Conservation (phyloP, 1,140 invertebrate genomes). For the Drosophila persimilis region DNA sequence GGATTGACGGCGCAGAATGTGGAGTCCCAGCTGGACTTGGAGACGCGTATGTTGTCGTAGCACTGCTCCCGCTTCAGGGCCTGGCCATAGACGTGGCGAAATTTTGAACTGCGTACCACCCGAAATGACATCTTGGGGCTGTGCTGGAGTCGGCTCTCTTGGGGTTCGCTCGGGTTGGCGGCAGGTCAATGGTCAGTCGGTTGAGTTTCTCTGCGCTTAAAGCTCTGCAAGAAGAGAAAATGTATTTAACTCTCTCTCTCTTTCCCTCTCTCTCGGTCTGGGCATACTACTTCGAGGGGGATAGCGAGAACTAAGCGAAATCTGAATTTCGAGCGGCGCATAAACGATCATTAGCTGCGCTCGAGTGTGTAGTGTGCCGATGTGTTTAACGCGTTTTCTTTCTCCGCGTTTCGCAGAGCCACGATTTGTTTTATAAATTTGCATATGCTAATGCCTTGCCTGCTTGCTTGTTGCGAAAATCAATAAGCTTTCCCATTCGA, state of each 20-base stretch:
- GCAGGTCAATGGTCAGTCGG: conserved; percentile 15
- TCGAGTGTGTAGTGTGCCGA: conserved; percentile 1
- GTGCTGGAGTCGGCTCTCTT: conserved; percentile 11
- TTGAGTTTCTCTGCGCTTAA: conserved; percentile 30
- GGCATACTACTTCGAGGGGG: neutral
- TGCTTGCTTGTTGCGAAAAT: too few species aligned
- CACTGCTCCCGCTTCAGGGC: conserved; percentile 98
- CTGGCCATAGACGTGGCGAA: conserved; percentile 99
- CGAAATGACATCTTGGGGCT: conserved; percentile 93
- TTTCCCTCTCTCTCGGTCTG: too few species aligned
- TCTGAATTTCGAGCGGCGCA: conserved; percentile 5
- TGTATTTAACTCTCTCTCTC: too few species aligned
- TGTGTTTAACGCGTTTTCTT: conserved; percentile 37
- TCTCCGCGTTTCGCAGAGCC: conserved; percentile 52
- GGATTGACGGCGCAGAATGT: conserved; percentile 99
- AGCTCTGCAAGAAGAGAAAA: conserved; percentile 12
- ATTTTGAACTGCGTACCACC: conserved; percentile 97
- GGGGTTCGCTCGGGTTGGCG: conserved; percentile 10
- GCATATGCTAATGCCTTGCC: conserved; percentile 55
- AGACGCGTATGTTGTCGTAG: conserved; percentile 99
- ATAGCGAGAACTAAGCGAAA: neutral
- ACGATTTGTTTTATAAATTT: conserved; percentile 71
- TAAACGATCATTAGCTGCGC: conserved; percentile 33
- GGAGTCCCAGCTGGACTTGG: conserved; percentile 99
- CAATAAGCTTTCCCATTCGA: conserved; percentile 56